Conservation (phyloP, 2,113 vertebrate species). For the Rafetus swinhoei region DNA sequence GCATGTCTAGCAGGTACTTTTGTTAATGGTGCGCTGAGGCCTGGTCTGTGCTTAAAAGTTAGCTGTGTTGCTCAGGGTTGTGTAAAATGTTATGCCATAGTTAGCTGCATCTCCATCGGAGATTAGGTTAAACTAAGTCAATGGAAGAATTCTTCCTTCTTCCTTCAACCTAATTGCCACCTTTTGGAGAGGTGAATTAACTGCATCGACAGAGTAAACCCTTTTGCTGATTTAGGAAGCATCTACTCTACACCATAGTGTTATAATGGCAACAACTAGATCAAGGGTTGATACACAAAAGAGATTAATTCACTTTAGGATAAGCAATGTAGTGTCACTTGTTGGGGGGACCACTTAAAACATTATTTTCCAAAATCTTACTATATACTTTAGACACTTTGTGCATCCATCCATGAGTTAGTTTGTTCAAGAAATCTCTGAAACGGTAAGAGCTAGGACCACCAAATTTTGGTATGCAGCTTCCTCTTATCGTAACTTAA, state of each 20-base stretch:
- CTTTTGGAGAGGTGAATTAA: neutral
- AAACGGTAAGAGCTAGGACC: too few relatives aligned
- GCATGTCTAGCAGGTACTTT: neutral
- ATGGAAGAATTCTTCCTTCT: neutral
- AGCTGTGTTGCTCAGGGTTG: neutral
- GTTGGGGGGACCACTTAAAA: neutral
- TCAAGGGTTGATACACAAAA: conserved; percentile 56
- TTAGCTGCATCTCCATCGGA: neutral
- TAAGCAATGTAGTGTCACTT: conserved; percentile 32
- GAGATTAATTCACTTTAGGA: neutral
- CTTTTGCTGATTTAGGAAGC: neutral
- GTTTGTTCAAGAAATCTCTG: too few relatives aligned
- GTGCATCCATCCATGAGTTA: too few relatives aligned
- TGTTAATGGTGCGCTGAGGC: neutral
- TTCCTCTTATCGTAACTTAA: too few relatives aligned
- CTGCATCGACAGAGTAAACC: neutral
- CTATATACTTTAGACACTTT: too few relatives aligned
- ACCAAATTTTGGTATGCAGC: too few relatives aligned
- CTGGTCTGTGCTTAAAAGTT: neutral
- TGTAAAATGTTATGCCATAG: neutral
- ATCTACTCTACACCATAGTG: neutral
- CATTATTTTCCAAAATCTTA: neutral
- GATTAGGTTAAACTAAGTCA: neutral
- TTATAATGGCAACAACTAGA: neutral
- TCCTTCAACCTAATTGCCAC: neutral